These are phyloP conservation scores for Euzophera pinguis DNA, from an alignment of 2,888 invertebrate species.

Conservation along the genomic window DNA sequence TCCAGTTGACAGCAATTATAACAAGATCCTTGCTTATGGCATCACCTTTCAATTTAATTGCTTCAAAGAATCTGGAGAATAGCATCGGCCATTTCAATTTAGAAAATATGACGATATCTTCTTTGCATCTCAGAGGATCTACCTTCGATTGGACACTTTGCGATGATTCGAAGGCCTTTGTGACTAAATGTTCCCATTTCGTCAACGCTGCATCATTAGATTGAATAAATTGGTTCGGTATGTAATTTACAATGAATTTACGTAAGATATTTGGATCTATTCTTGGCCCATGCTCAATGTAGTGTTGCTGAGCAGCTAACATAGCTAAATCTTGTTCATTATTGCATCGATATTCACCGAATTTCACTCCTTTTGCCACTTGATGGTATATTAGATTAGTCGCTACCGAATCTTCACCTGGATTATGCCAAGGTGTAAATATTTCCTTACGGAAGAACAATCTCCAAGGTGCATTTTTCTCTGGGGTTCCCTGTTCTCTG, in stretches of 20 bases:
- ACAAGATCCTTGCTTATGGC: conserved; percentile 84
- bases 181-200: conserved; percentile 86
- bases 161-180: conserved; percentile 85
- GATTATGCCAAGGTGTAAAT: conserved; percentile 95
- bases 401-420: conserved; percentile 87
- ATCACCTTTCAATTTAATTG: conserved; percentile 86
- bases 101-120: conserved; percentile 94
- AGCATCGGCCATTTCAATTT: conserved; percentile 96
- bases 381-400: conserved; percentile 95
- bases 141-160: conserved; percentile 84
- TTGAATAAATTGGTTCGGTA: conserved; percentile 87
- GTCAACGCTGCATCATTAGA: conserved; percentile 81
- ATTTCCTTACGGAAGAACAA: conserved; percentile 94
- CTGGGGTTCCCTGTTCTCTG: conserved; percentile 92
- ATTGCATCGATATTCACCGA: conserved; percentile 93
- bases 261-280: conserved; percentile 85
- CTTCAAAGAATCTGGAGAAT: conserved; percentile 97
- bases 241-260: conserved; percentile 86
- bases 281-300: conserved; percentile 87
- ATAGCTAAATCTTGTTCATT: conserved; percentile 92
- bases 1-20: conserved; percentile 96
- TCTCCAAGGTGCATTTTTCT: conserved; percentile 93
- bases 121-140: conserved; percentile 86
- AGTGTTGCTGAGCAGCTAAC: conserved; percentile 94
- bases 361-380: conserved; percentile 92